A percentile compares a stretch with the other conserved stretches of the same genome.
Conservation (phyloP, 2,113 vertebrate genomes). For the Pristiophorus japonicus region DNA sequence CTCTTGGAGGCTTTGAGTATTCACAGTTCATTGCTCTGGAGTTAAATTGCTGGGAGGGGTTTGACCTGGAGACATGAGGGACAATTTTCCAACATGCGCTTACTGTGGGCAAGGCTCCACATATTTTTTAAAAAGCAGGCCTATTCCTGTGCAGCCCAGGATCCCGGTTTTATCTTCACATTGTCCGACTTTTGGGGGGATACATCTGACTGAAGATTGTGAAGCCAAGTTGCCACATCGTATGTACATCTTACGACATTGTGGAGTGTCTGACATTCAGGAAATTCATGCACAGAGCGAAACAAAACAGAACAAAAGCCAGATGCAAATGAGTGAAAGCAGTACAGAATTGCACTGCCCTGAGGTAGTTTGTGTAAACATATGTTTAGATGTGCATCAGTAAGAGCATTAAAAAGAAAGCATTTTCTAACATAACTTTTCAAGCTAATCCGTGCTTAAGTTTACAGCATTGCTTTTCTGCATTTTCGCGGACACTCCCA, state of each 20-base stretch:
- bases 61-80: not conserved
- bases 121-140: not conserved
- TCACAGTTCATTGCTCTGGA: not conserved
- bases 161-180: not conserved
- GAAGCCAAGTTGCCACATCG: not conserved
- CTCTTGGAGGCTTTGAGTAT: not conserved
- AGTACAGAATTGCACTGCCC: not conserved
- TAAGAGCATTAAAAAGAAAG: not conserved
- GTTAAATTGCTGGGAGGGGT: not conserved
- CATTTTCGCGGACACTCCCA: not conserved
- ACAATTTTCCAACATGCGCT: not conserved
- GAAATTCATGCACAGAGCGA: not conserved
- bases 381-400: not conserved
- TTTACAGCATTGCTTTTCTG: not conserved
- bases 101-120: not conserved
- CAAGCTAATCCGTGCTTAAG: not conserved
- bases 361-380: not conserved
- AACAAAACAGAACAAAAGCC: not conserved
- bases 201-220: not conserved
- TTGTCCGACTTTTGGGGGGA: not conserved
- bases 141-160: not conserved
- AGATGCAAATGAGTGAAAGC: not conserved
- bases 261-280: not conserved
- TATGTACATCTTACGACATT: not conserved
- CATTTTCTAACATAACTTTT: not conserved